Evolutionary conservation across 2,888 invertebrate species (phyloP).

Genomic region (Sabellastarte sp.): DNA sequence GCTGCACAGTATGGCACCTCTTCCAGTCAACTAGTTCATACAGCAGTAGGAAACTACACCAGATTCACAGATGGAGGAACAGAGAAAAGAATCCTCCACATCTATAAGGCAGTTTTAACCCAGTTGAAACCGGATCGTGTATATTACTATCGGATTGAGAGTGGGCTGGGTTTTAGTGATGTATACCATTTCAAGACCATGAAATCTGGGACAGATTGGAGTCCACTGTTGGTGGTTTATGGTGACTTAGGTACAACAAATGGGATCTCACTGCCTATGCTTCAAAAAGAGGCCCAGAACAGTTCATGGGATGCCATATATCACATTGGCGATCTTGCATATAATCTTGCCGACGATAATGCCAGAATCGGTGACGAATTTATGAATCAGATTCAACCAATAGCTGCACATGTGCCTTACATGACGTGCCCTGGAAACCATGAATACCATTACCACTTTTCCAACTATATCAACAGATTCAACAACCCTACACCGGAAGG

Average conservation of each 20-base stretch:
- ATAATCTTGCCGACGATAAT: constrained; percentile 63
- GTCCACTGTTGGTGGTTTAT: constrained; percentile 77
- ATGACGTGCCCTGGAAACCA: constrained; percentile 82
- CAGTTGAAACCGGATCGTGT: background rate
- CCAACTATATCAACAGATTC: constrained; percentile 84
- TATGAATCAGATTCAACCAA: constrained; percentile 85
- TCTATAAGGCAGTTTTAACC: background rate
- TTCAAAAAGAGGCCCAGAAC: constrained; percentile 80
- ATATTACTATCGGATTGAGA: constrained; percentile 55
- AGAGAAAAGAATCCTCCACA: background rate
- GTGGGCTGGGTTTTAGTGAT: constrained; percentile 74
- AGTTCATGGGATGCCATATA: constrained; percentile 80
- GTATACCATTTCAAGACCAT: constrained; percentile 77
- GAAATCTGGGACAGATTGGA: constrained; percentile 69
- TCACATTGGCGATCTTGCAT: constrained; percentile 66
- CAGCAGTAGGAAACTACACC: background rate
- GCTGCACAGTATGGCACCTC: constrained; percentile 24
- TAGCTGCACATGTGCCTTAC: constrained; percentile 87
- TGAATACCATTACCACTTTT: constrained; percentile 85
- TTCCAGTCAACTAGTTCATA: background rate
- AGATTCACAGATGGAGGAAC: background rate
- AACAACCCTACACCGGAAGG: constrained; percentile 26
- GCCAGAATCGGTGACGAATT: constrained; percentile 85
- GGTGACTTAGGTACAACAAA: constrained; percentile 94
- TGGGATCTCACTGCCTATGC: constrained; percentile 78